Base-by-base conservation (phyloP, 2,113 vertebrate species). In the Ovibos moschatus region DNA sequence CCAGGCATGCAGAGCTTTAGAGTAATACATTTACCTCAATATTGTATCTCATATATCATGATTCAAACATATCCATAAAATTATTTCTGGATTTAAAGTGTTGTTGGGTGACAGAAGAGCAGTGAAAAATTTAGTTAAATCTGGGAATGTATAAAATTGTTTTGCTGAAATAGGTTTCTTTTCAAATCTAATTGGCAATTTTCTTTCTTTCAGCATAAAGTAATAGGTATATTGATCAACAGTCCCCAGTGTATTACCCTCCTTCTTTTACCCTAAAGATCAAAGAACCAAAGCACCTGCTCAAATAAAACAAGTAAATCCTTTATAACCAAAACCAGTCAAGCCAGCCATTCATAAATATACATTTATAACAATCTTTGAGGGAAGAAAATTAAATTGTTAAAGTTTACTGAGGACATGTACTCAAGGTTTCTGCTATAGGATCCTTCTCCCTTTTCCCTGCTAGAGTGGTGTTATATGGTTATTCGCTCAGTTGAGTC, bases 101-200 rank as follows among this genome's bases (percentile, higher is more conserved):
- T 95, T 94, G 94, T 85, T 21, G 57, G n/a, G 86, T 97, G 96
- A 93, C 93, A 96, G 91, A 92, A 94, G 53, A 93, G 79, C 93
- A 95, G 89, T 94, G 96, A 97, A 96, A 97, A 96, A 71, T 91
- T 97, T 91, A 93, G 67, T 78, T 94, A 81, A 85, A 79, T 95
- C 82, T 91, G 67, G 30, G 50, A 97, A 97, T 89, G 60, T n/a
- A 89, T 91, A 96, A 96, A 97, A 95, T 83, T n/a, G 58, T 58
- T 84, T 83, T 93, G 47, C 82, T 91, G 55, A 97, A 97, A 97
- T 96, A 93, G 71, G 43, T 95, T 97, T 94, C 89, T 94, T 95
- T 97, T 94, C 36, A 71, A 95, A 96, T 90, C 28, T 97, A 98
- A 97, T 97, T 95, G 90, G 97, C 94, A 97, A 91, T 97, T 98